Evolutionary conservation across 2,797 vertebrate species (phyloP), one percentile per base, ranked within the genome.

Genomic region (Spheniscus humboldti): DNA sequence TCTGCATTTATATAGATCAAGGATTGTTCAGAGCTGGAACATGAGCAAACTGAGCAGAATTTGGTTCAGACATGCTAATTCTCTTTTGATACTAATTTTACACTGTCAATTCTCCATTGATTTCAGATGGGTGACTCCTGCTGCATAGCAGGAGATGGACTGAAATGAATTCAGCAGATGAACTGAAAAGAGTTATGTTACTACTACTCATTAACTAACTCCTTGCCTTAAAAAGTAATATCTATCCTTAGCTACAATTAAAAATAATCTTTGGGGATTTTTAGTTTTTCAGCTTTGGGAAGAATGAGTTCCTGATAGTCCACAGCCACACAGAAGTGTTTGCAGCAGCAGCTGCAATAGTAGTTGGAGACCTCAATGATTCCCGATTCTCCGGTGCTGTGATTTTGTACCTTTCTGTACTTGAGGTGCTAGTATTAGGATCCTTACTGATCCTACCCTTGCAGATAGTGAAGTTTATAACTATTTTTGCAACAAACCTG

Each of bases 1-100:
- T 90, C 90, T 96, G 79, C 74, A 48, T 93, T 90, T 92, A 72
- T 80, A 81, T 88, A 80, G 91, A 92, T 80, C 27, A 47, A 24
- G 79, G 74, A 30, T 89, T 80, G 59, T 74, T 92, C 47, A 43
- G 75, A 75, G 56, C 37, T 74, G 63, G 35, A 89, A 57, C 52
- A 50, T 18, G 81, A 88, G 43, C 57, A 64, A 91, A 43, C 27
- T 56, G 76, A 74, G 57, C 86, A 75, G 81, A 68, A 62, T 83
- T 83, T 90, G 68, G 16, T 74, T 91, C 50, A 72, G 62, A 59
- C 13, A n/a, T 75, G 56, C 45, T 75, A 53, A 72, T 80, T 86
- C 72, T 72, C 31, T 75, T 91, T 83, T 81, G 75, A 56, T 90
- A 19, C 53, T 83, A 71, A 63, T 79, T 95, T 94, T 82, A 56